A percentile compares a stretch with the other conserved stretches of the same genome.
phyloP scores from a whole-genome alignment of 2,888 invertebrate genomes.

The Smittia aterrima region DNA sequence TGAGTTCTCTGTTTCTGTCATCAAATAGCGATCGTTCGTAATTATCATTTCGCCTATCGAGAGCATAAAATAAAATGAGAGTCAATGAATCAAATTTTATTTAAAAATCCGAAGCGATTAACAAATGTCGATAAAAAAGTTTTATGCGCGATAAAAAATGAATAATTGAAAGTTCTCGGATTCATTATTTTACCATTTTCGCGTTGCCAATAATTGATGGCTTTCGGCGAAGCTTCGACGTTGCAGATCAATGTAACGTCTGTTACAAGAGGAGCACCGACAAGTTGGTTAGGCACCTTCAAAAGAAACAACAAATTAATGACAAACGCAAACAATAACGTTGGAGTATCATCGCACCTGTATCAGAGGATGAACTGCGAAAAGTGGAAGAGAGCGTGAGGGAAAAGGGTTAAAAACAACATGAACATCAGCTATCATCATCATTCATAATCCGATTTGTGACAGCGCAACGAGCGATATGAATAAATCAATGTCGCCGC shows the following conservation, averaged over 20 bases:
- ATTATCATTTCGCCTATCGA: conserved; percentile 85
- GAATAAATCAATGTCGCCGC: conserved; percentile 29
- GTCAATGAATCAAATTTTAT: neutral
- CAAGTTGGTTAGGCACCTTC: conserved; percentile 78
- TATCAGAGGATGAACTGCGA: conserved; percentile 84
- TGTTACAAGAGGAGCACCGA: conserved; percentile 81
- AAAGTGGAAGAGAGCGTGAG: conserved; percentile 38
- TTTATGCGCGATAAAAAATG: neutral
- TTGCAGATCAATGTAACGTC: conserved; percentile 82
- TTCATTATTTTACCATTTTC: conserved; percentile 69
- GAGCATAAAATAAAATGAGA: neutral
- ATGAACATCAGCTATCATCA: conserved; percentile 8
- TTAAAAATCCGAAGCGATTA: neutral
- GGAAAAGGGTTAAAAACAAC: neutral
- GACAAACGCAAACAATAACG: conserved; percentile 9
- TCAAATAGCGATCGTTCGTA: conserved; percentile 78
- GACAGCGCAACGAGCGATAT: conserved; percentile 4
- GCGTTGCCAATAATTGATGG: conserved; percentile 92
- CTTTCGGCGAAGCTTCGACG: conserved; percentile 89
- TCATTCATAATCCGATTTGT: conserved; percentile 35
- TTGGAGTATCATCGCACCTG: conserved; percentile 57
- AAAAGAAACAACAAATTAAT: conserved; percentile 28
- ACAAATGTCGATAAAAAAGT: conserved; percentile 1
- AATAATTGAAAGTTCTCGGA: conserved; percentile 22
- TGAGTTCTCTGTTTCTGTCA: conserved; percentile 74